Evolutionary conservation across 2,888 invertebrate species (phyloP), one percentile per base, ranked within the genome.

Genomic region (Pollenia griseotomentosa): DNA sequence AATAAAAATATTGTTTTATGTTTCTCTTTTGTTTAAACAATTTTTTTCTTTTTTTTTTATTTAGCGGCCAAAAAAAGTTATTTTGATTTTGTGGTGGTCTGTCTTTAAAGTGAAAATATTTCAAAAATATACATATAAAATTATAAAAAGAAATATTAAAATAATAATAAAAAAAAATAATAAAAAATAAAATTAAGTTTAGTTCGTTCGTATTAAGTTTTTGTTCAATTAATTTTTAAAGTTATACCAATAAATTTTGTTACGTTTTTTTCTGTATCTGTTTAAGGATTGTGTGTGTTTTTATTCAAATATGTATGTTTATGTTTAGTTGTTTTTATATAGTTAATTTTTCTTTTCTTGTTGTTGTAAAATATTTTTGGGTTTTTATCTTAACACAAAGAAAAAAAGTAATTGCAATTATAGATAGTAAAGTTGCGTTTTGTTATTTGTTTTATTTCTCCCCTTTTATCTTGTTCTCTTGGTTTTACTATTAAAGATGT

Each of bases 351-450:
- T 77, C 19, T 68, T 33, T 70, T 65, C 68, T 33, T 59, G 33
- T 71, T 70, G 44, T 81, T 85, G 19, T 85, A 71, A 65, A 68
- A 78, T 88, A 84, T 86, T 86, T 88, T 88, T 79, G 78, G 87
- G 33, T 33, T 89, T 90, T 88, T 80, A 70, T 89, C 88, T 88
- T 89, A 88, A 84, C 77, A 84, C 87, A 84, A 84, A 87, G 78
- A 85, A 75, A 68, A 75, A 71, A 86, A 65, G 61, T 88, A 88
- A 90, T 90, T 84, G 84, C 84, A 84, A 84, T 84, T 61, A 33
- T 33, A 74, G 80, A 81, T 81, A 78, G 68, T 83, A 90, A 90
- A 91, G 89, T 90, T 89, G 87, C 83, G 70, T 88, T 83, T 87
- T 83, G 55, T 89, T 80, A 80, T 88, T 79, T 84, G 1, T 23